A percentile compares a stretch with the other conserved stretches of the same genome.
These are phyloP conservation scores for Chironomus tepperi DNA, from an alignment of 1,140 invertebrate genomes.

Conservation along the genomic window DNA sequence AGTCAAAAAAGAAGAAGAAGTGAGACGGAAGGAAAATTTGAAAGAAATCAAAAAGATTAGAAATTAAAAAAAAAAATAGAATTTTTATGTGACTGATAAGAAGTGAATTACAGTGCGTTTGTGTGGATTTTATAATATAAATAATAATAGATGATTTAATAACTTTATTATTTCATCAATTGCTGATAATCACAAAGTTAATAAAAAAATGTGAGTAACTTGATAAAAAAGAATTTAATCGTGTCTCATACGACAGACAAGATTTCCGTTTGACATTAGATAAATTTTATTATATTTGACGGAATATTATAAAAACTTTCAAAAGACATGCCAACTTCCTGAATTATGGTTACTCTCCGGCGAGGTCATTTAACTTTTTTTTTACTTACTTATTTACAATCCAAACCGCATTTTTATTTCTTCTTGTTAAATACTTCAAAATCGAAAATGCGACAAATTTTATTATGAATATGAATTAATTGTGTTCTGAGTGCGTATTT, in stretches of 20 bases:
- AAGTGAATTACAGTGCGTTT: too few species aligned
- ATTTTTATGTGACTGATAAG: too few species aligned
- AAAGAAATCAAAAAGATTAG: too few species aligned
- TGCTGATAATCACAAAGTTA: background rate
- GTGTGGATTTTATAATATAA: background rate
- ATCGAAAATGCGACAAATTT: background rate
- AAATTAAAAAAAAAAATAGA: too few species aligned
- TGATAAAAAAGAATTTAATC: background rate
- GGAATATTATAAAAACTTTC: background rate
- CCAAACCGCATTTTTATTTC: background rate
- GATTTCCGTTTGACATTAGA: background rate
- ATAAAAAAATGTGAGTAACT: background rate
- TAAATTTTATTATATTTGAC: background rate
- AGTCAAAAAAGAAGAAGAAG: too few species aligned
- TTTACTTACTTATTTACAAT: background rate
- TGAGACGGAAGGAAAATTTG: too few species aligned
- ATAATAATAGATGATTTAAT: background rate
- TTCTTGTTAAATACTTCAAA: background rate
- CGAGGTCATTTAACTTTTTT: conserved; percentile 20
- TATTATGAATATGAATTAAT: background rate
- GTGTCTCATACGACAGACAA: background rate
- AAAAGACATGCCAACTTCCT: conserved; percentile 17
- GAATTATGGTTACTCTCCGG: background rate
- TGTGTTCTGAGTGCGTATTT: too few species aligned
- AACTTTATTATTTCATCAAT: background rate